Percentiles rank a stretch among this genome's conserved stretches.
Conservation (phyloP, 2,888 invertebrate species). For the Slavum lentiscoides region DNA sequence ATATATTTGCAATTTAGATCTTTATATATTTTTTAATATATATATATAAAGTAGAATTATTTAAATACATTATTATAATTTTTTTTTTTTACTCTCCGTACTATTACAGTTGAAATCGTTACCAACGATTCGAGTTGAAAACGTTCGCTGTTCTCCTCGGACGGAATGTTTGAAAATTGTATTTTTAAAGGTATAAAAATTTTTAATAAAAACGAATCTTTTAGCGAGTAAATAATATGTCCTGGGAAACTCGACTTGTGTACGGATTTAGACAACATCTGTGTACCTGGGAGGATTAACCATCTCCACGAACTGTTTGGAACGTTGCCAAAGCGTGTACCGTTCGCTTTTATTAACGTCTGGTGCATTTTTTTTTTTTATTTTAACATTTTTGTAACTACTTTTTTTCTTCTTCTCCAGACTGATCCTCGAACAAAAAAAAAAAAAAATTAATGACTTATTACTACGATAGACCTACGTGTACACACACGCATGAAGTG, state of each 20-base stretch:
- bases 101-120: neutral
- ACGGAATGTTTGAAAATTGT: neutral
- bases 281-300: conserved; percentile 45
- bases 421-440: neutral
- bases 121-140: neutral
- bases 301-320: conserved; percentile 26
- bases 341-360: conserved; percentile 43
- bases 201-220: conserved; percentile 16
- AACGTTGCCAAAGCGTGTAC: conserved; percentile 33
- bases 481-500: too few species aligned
- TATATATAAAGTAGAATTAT: too few species aligned
- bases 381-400: neutral
- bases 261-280: conserved; percentile 50
- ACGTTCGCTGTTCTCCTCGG: neutral
- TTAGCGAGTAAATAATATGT: conserved; percentile 14
- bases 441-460: neutral
- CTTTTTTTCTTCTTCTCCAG: neutral
- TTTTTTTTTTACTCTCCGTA: too few species aligned
- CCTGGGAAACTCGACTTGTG: conserved; percentile 28
- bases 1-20: too few species aligned
- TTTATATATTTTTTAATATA: too few species aligned
- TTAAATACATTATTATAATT: too few species aligned
- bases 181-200: neutral
- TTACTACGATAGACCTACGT: neutral
- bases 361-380: neutral